Evolutionary conservation across 2,888 invertebrate genomes (phyloP).

Genomic region (Lymantria monacha): DNA sequence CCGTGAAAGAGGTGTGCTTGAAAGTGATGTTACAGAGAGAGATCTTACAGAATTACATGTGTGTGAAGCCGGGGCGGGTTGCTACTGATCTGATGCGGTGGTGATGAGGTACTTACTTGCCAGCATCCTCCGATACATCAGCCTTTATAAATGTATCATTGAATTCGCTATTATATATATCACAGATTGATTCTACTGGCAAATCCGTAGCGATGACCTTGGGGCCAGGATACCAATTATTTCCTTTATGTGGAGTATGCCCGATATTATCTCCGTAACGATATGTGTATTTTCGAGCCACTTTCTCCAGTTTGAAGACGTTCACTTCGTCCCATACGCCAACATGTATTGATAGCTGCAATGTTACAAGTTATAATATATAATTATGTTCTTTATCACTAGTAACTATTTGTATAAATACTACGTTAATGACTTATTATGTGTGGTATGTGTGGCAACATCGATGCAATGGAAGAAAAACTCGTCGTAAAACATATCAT

Average conservation of each 20-base stretch:
- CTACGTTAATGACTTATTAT: no score
- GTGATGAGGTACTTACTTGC: neutral
- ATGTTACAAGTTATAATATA: neutral
- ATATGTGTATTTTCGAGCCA: neutral
- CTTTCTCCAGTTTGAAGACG: neutral
- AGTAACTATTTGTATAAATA: no score
- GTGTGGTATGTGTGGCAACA: no score
- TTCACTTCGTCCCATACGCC: neutral
- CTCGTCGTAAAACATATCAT: no score
- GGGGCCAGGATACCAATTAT: neutral
- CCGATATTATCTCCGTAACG: neutral
- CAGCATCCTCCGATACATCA: neutral
- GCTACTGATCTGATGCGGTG: no score
- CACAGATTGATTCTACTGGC: neutral
- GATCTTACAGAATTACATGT: no score
- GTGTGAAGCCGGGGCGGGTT: no score
- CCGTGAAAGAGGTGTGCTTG: no score
- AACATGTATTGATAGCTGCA: constrained; percentile 3
- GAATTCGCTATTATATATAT: neutral
- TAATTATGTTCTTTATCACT: no score
- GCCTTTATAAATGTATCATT: neutral
- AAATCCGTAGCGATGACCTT: neutral
- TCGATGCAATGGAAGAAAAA: no score
- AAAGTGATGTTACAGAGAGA: no score
- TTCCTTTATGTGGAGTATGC: neutral